Percentiles rank a stretch among this genome's conserved stretches.
phyloP scores from a whole-genome alignment of 2,113 vertebrate genomes.

The Myxocyprinus asiaticus region DNA sequence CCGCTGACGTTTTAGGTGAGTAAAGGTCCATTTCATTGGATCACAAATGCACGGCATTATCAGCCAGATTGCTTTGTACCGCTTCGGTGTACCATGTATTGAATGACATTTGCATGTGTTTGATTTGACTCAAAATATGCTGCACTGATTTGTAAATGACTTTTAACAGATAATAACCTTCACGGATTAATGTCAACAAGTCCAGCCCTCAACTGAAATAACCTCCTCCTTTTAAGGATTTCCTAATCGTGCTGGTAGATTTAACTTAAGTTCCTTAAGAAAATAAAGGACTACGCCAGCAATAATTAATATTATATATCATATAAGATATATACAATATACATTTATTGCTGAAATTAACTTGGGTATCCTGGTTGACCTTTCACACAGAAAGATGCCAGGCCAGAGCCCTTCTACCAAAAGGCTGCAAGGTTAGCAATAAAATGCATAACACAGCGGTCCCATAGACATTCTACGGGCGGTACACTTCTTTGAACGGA shows the following conservation, averaged over 20 bases:
- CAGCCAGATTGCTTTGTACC: background rate
- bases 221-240: background rate
- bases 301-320: no score
- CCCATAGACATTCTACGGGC: no score
- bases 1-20: constrained; percentile 94
- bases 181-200: constrained; percentile 34
- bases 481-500: no score
- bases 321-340: no score
- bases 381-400: constrained; percentile 71
- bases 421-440: no score
- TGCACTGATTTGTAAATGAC: background rate
- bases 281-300: no score
- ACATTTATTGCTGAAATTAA: background rate
- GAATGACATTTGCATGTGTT: no score
- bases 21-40: background rate
- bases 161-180: constrained; percentile 31
- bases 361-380: constrained; percentile 56
- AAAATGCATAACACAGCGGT: no score
- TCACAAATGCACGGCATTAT: no score
- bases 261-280: no score
- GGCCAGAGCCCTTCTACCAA: no score
- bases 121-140: background rate
- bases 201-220: constrained; percentile 28
- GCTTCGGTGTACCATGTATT: no score
- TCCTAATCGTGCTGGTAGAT: background rate